Evolutionary conservation across 2,797 vertebrate species (phyloP).

Genomic region (Petrocephalus schoutedeni): DNA sequence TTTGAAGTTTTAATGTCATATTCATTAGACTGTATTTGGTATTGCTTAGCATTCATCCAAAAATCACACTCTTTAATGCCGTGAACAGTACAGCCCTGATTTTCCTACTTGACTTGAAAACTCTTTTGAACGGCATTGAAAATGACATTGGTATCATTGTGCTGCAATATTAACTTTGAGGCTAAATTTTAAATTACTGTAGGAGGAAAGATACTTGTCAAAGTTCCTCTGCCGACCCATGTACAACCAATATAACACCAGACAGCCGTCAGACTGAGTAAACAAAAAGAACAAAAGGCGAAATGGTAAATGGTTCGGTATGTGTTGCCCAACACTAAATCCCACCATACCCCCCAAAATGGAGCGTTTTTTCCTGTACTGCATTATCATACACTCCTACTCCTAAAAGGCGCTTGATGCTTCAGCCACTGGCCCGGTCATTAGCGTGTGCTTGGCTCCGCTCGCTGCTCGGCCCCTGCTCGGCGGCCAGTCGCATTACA

Average conservation of each 20-base stretch:
- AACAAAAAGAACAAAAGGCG: not conserved
- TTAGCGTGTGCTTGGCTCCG: not conserved
- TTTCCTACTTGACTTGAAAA: not conserved
- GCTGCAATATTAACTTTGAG: not conserved
- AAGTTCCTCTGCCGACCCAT: not conserved
- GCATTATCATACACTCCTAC: not conserved
- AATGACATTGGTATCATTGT: not conserved
- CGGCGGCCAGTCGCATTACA: not conserved
- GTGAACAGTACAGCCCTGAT: not conserved
- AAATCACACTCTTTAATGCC: not conserved
- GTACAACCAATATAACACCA: not conserved
- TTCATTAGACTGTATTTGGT: not conserved
- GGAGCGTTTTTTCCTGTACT: not conserved
- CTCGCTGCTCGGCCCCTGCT: not conserved
- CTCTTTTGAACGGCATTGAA: not conserved
- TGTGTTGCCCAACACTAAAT: too few species aligned
- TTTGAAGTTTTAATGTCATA: not conserved
- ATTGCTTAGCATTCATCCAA: not conserved
- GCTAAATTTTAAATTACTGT: not conserved
- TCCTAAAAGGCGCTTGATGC: not conserved
- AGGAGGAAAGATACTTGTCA: not conserved
- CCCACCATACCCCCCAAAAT: not conserved
- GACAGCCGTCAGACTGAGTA: not conserved
- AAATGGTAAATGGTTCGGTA: not conserved
- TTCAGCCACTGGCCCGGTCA: not conserved